A percentile compares a stretch with the other conserved stretches of the same genome.
Conservation (phyloP, 2,888 invertebrate genomes). For the Panopea generosa region DNA sequence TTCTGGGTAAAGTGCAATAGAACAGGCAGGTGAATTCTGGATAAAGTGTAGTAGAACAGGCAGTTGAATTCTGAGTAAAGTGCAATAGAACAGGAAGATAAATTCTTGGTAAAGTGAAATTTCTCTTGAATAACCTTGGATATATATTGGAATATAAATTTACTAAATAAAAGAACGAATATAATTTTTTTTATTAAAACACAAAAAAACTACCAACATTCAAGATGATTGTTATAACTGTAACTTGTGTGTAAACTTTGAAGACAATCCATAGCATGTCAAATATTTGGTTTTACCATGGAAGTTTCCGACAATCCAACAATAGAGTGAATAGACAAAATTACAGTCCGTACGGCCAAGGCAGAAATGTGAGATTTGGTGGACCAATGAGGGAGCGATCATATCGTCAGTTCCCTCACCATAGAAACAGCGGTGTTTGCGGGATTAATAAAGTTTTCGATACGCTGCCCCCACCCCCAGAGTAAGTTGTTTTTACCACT, state of each 20-base stretch:
- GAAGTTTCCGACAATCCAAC: constrained; percentile 12
- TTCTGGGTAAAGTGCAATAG: too few species aligned
- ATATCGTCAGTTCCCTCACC: constrained; percentile 59
- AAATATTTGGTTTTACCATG: constrained; percentile 69
- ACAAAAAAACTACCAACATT: too few species aligned
- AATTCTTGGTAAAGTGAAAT: too few species aligned
- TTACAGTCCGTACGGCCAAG: constrained; percentile 7
- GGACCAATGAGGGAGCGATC: constrained; percentile 47
- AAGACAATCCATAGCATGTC: constrained; percentile 69
- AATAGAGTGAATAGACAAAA: constrained; percentile 15
- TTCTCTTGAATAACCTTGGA: too few species aligned
- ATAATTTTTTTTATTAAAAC: too few species aligned
- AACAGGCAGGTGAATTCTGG: too few species aligned
- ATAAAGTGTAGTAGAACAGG: too few species aligned
- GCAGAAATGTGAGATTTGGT: background rate
- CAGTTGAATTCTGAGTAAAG: too few species aligned
- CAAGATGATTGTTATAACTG: too few species aligned
- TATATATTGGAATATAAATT: too few species aligned
- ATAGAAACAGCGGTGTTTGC: constrained; percentile 76
- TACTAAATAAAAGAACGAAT: too few species aligned
- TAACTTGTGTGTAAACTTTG: constrained; percentile 3
- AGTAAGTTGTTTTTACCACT: constrained; percentile 71
- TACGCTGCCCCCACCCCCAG: constrained; percentile 79
- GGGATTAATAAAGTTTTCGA: constrained; percentile 73
- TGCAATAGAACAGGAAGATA: too few species aligned